These are phyloP conservation scores for Elanus axillaris DNA, from an alignment of 2,113 vertebrate species.

Conservation along the genomic window DNA sequence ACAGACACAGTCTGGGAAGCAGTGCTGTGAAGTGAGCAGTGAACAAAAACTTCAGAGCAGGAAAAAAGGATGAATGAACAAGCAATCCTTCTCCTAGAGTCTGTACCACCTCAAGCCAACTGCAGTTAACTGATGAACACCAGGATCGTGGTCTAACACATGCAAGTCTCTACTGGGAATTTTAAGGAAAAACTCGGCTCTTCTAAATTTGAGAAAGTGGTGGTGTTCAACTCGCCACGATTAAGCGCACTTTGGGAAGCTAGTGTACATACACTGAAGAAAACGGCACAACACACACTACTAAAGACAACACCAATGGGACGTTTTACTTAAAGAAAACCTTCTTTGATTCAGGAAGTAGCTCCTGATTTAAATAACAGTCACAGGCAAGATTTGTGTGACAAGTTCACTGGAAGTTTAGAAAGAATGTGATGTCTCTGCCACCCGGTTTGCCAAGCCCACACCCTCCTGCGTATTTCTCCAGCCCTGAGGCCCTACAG, in stretches of 20 bases:
- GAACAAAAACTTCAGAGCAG: not conserved
- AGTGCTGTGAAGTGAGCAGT: constrained; percentile 76
- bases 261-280: not conserved
- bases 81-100: not conserved
- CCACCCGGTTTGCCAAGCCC: not conserved
- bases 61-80: not conserved
- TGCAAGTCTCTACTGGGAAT: not conserved
- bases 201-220: not conserved
- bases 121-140: not conserved
- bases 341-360: not conserved
- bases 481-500: not conserved
- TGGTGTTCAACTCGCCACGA: not conserved
- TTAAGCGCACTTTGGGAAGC: not conserved
- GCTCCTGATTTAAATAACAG: not conserved
- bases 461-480: not conserved
- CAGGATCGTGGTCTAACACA: not conserved
- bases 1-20: constrained; percentile 98
- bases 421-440: not conserved
- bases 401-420: not conserved
- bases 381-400: not conserved
- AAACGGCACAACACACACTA: not conserved
- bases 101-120: not conserved
- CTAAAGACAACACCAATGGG: not conserved
- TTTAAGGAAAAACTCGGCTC: not conserved
- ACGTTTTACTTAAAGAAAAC: not conserved